Evolutionary conservation across 2,797 vertebrate genomes (phyloP), one percentile per base, ranked within the genome.

Genomic region (Bucorvus abyssinicus): DNA sequence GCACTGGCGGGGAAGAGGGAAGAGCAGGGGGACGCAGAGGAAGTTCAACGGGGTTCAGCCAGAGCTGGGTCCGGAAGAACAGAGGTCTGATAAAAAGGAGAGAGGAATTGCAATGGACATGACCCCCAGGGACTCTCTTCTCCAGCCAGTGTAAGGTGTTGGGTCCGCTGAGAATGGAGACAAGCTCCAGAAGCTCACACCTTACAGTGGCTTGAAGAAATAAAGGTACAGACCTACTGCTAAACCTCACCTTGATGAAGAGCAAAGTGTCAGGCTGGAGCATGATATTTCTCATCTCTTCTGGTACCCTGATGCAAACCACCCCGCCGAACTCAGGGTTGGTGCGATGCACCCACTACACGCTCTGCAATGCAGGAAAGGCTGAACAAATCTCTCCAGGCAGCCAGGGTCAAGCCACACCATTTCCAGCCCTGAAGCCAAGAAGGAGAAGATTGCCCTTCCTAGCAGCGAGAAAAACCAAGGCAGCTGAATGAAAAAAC

Each of bases 11-110:
- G 88, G 83, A 94, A 91, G 22, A 47, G 79, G 85, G 85, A 95
- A 95, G 90, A 95, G 93, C 57, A 4, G 0, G 1, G 36, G 87
- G 80, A 92, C 65, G 77, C 30, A 84, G 55, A 69, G 94, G 95
- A 96, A 97, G 94, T 95, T 96, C 95, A 90, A 32, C 2, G 0
- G 67, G 88, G 93, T 89, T 96, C 96, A 95, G 92, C 77, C 94
- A 93, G 64, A 78, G 52, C 91, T 21, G 1, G 15, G 36, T 49
- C 82, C 2, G 6, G 89, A 93, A 93, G 21, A 91, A 70, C 44
- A 68, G 80, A 84, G 38, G 27, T 9, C 89, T 89, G 89, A 95
- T 89, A 79, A 95, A 92, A 86, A 56, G 18, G 21, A 85, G 80
- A 91, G 74, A 95, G 88, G 52, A 88, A 79, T 49, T 36, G 40